Conservation (phyloP, 2,888 invertebrate genomes). For the Lasioglossum morio region DNA sequence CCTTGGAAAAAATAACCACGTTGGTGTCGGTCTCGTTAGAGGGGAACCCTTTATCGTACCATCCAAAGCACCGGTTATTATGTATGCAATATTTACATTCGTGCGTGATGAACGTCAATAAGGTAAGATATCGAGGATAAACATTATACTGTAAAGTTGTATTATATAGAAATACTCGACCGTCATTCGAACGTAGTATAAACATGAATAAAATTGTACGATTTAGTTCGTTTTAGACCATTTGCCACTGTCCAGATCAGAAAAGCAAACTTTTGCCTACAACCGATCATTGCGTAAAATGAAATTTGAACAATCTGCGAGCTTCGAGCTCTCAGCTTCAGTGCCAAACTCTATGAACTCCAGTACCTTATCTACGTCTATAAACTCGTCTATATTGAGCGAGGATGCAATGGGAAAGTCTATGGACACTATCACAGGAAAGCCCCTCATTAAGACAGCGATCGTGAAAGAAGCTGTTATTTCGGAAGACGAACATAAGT, state of each 20-base stretch:
- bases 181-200: neutral
- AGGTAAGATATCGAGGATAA: conserved; percentile 76
- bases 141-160: neutral
- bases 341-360: conserved; percentile 68
- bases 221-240: conserved; percentile 86
- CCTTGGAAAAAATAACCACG: conserved; percentile 86
- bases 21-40: conserved; percentile 86
- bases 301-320: conserved; percentile 65
- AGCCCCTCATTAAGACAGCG: conserved; percentile 65
- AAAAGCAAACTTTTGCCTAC: conserved; percentile 84
- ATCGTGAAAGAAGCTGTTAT: conserved; percentile 84
- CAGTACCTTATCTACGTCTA: conserved; percentile 50
- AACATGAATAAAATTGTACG: conserved; percentile 37
- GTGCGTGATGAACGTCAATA: conserved; percentile 85
- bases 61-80: conserved; percentile 87
- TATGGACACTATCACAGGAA: conserved; percentile 65
- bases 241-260: conserved; percentile 85
- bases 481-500: conserved; percentile 83
- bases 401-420: conserved; percentile 38
- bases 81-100: conserved; percentile 87
- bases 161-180: neutral
- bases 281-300: conserved; percentile 74
- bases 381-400: conserved; percentile 34
- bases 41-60: conserved; percentile 88
- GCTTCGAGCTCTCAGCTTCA: conserved; percentile 65